These are phyloP conservation scores for Catharus fuscescens DNA, from an alignment of 2,113 vertebrate genomes.

Conservation along the genomic window DNA sequence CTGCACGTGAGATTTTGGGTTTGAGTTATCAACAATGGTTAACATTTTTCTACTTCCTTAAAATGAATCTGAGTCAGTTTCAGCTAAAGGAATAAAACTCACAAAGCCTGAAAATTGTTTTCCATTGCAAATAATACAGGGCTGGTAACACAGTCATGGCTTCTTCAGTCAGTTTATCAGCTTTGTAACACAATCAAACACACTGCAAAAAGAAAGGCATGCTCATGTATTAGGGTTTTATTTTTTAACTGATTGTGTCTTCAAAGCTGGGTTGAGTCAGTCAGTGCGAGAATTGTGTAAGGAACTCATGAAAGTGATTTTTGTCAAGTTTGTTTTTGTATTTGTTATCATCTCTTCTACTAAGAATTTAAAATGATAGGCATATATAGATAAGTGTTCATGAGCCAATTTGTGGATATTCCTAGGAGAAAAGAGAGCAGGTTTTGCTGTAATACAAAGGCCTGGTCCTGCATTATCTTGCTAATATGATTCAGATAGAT, in stretches of 20 bases:
- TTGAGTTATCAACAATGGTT: background rate
- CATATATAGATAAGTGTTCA: background rate
- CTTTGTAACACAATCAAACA: background rate
- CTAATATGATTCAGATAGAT: background rate
- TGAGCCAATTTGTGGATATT: background rate
- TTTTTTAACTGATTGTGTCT: background rate
- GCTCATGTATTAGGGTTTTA: background rate
- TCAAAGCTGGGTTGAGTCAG: background rate
- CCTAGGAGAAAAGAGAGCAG: background rate
- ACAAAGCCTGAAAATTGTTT: conserved; percentile 2
- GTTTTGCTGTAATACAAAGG: background rate
- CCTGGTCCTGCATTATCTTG: background rate
- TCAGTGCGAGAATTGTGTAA: background rate
- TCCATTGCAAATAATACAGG: background rate
- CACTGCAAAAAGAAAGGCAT: background rate
- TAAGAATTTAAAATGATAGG: background rate
- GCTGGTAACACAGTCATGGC: background rate
- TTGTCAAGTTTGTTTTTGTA: background rate
- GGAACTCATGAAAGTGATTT: background rate
- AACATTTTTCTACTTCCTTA: background rate
- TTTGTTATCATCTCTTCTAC: background rate
- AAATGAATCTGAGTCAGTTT: background rate
- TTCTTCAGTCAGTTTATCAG: background rate
- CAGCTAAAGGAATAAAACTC: background rate
- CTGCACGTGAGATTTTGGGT: background rate